These are phyloP conservation scores for Loxodonta africana DNA, from an alignment of 2,113 vertebrate species.

Conservation along the genomic window DNA sequence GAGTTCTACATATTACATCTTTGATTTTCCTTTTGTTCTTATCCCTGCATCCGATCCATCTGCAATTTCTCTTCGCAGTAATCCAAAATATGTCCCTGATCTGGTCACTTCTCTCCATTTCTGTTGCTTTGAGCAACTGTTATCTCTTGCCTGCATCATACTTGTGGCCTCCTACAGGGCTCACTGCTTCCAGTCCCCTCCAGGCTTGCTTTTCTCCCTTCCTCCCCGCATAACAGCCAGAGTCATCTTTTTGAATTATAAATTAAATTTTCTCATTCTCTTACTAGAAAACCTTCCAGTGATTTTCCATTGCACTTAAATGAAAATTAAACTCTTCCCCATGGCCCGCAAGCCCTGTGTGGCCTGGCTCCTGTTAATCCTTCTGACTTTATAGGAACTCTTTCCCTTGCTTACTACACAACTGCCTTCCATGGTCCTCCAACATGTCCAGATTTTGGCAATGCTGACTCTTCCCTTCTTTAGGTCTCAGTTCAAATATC, in stretches of 20 bases:
- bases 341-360: background rate
- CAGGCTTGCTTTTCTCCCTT: background rate
- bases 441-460: background rate
- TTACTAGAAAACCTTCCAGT: background rate
- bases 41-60: background rate
- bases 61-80: background rate
- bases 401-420: background rate
- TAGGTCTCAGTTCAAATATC: background rate
- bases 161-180: no score
- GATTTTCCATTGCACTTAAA: background rate
- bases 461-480: background rate
- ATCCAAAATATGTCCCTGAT: background rate
- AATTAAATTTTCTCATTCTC: background rate
- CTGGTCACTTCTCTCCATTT: background rate
- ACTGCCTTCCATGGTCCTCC: background rate
- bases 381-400: fast-evolving
- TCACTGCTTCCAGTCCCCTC: background rate
- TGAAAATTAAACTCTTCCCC: background rate
- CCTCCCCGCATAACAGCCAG: background rate
- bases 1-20: background rate
- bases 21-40: background rate
- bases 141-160: background rate
- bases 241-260: background rate
- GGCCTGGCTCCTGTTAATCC: background rate
- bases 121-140: fast-evolving